phyloP scores from a whole-genome alignment of 2,797 vertebrate species.

The Pseudocheirus occidentalis region DNA sequence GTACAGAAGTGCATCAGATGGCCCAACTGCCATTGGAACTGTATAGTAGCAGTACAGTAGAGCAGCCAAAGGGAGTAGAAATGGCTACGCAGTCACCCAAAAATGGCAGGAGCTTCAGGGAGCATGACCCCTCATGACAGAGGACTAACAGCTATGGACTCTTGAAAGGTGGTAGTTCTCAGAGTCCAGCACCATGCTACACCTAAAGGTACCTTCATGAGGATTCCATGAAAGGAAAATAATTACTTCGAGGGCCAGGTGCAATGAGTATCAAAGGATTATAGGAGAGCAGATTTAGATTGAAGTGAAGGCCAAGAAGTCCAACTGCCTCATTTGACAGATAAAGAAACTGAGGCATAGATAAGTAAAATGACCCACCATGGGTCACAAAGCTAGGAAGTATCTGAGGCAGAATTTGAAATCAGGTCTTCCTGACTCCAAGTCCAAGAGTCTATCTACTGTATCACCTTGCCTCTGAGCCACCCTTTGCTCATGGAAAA shows the following conservation, averaged over 20 bases:
- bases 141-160: neutral
- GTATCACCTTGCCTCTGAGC: neutral
- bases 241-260: neutral
- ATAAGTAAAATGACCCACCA: neutral
- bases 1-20: neutral
- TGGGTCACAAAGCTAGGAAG: neutral
- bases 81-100: neutral
- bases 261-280: neutral
- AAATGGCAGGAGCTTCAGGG: neutral
- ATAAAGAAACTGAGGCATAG: neutral
- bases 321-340: neutral
- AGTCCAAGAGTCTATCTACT: neutral
- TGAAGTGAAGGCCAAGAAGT: neutral
- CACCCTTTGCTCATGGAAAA: neutral
- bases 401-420: neutral
- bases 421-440: neutral
- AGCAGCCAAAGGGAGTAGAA: neutral
- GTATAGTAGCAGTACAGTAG: neutral
- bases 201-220: neutral
- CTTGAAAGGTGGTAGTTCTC: neutral
- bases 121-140: neutral
- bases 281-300: neutral
- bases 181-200: neutral
- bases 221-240: neutral
- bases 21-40: neutral